Evolutionary conservation across 2,113 vertebrate species (phyloP), one percentile per base, ranked within the genome.

Genomic region (Microtus oregoni): DNA sequence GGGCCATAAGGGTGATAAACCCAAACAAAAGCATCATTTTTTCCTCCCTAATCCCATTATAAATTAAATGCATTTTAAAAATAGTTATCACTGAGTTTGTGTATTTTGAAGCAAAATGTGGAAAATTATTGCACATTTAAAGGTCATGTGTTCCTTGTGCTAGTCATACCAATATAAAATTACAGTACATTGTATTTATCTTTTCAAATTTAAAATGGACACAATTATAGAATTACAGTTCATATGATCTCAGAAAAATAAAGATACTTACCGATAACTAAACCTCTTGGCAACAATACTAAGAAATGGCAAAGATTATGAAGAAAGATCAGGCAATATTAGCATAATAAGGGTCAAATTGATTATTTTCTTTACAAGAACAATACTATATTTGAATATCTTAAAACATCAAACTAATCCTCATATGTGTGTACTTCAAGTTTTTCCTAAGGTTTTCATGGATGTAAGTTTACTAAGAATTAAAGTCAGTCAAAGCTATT

Each of bases 1-100:
- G 85, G 52, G 55, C 85, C 93, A 96, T 68, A 93, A 97, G 95
- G 92, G 77, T 55, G 58, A 96, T 65, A 94, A 94, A 88, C 77
- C 41, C 73, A 95, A 96, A 88, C 9, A 26, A 86, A 92, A 94
- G 73, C 58, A 38, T 35, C n/a, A 12, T 30, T 28, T n/a, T 38
- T 38, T 68, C 52, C 88, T 50, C 50, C 77, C 86, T 92, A 95
- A 97, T 92, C 65, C 52, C 38, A 52, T 91, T 89, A 96, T 72
- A 83, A 97, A 94, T 83, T 83, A 95, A 61, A 55, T 70, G 91
- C 3, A 75, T 92, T 95, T 97, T 68, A 82, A 67, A 67, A 67
- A 91, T 32, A 47, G 94, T 70, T 86, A 26, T 28, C 83, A n/a
- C 24, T 72, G 32, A 85, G 88, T 7, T 47, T 82, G 32, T 20